Conservation (phyloP, 1,140 invertebrate genomes). For the Diploscapter pachys region DNA sequence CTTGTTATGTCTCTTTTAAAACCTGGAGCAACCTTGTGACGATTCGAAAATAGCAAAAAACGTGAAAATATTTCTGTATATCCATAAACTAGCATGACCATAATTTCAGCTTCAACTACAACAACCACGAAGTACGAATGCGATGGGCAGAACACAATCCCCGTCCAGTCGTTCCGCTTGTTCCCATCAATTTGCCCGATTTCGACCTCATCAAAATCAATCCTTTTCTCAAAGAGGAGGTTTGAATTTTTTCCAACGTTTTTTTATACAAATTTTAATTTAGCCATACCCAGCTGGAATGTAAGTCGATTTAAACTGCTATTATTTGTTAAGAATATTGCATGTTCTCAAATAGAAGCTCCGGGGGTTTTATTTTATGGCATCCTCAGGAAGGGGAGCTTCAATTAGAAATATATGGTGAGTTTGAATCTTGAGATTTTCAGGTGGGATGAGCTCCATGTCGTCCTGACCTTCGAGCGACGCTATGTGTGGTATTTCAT, state of each 20-base stretch:
- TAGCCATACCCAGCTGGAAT: slow-evolving; percentile 57
- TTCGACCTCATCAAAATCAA: slow-evolving; percentile 53
- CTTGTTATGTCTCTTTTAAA: slow-evolving; percentile 6
- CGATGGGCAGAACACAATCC: slow-evolving; percentile 49
- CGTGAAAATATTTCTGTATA: slow-evolving; percentile 22
- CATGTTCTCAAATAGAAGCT: no score
- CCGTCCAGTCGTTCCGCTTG: slow-evolving; percentile 49
- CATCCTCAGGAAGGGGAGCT: no score
- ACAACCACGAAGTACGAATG: slow-evolving; percentile 59
- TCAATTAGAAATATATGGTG: no score
- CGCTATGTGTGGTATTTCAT: slow-evolving; percentile 55
- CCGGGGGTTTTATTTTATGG: no score
- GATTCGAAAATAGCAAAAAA: background rate
- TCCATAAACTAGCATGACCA: background rate
- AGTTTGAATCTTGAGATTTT: no score
- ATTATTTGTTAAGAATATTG: no score
- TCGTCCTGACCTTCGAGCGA: slow-evolving; percentile 52
- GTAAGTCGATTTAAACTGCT: slow-evolving; percentile 46
- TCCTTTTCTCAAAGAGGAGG: slow-evolving; percentile 45
- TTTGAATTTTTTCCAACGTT: background rate
- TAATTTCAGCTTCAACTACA: slow-evolving; percentile 56
- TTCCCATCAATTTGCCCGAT: slow-evolving; percentile 50
- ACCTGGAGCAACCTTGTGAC: slow-evolving; percentile 22
- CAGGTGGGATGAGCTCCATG: slow-evolving; percentile 54
- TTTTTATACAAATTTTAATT: slow-evolving; percentile 17